Conservation (phyloP, 2,797 vertebrate species). For the Melanotaenia nigrans region DNA sequence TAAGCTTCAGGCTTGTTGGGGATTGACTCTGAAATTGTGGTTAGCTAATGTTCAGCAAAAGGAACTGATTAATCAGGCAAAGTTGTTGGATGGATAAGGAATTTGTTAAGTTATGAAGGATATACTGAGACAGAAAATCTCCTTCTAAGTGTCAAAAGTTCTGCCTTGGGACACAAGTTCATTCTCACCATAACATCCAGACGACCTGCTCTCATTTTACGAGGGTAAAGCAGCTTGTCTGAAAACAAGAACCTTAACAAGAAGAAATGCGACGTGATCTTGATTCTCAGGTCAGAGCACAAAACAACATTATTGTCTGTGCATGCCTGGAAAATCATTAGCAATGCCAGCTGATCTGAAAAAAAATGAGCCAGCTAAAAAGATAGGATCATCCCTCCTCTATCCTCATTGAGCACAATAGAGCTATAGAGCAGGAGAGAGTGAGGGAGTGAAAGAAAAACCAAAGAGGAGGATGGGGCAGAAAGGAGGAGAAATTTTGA, state of each 20-base stretch:
- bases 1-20: slow-evolving; percentile 17
- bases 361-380: slow-evolving; percentile 34
- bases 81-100: not conserved
- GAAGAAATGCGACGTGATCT: slow-evolving; percentile 13
- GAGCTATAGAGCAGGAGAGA: slow-evolving; percentile 39
- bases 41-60: slow-evolving; percentile 3
- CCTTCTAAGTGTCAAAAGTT: not conserved
- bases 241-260: slow-evolving; percentile 11
- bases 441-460: slow-evolving; percentile 17
- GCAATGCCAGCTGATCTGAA: slow-evolving; percentile 49
- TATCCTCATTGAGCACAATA: slow-evolving; percentile 55
- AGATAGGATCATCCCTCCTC: slow-evolving; percentile 43
- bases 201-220: not conserved
- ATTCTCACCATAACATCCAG: not conserved
- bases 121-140: not conserved
- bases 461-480: slow-evolving; percentile 1
- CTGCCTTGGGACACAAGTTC: not conserved
- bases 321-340: slow-evolving; percentile 48
- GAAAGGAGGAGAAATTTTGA: slow-evolving; percentile 51
- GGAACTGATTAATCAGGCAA: slow-evolving; percentile 29
- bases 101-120: not conserved
- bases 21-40: slow-evolving; percentile 6
- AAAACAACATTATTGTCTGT: slow-evolving; percentile 35
- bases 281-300: slow-evolving; percentile 37
- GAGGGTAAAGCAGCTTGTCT: not conserved